These are phyloP conservation scores for Echinometra lucunter DNA, from an alignment of 53 echinoderm and acorn worm genomes.

Conservation along the genomic window DNA sequence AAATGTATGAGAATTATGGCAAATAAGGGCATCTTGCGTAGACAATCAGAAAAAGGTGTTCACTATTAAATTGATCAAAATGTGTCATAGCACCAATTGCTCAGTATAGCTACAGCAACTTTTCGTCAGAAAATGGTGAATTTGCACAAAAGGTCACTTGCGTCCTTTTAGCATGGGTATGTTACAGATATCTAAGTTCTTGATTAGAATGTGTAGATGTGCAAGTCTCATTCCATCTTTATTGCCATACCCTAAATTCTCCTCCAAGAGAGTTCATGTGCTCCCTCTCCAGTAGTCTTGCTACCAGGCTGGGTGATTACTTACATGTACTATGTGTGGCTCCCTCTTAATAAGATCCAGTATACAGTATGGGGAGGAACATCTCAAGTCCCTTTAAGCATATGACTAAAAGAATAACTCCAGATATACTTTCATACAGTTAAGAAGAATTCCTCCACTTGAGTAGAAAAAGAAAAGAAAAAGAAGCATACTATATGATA, in stretches of 20 bases:
- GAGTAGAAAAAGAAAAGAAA: no score
- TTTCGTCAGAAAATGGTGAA: not conserved
- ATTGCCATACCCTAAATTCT: not conserved
- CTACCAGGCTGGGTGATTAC: not conserved
- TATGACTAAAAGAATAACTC: no score
- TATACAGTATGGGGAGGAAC: not conserved
- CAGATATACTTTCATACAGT: no score
- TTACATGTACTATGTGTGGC: not conserved
- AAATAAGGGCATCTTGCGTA: no score
- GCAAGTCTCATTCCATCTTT: not conserved
- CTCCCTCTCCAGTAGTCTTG: not conserved
- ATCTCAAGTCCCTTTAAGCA: no score
- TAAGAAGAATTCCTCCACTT: no score
- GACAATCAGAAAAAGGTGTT: no score
- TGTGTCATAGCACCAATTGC: no score
- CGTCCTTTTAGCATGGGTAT: not conserved
- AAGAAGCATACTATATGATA: no score
- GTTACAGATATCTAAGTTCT: not conserved
- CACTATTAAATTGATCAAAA: no score
- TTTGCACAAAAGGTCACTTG: not conserved
- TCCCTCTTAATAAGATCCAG: not conserved
- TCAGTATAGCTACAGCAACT: no score
- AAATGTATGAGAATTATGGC: no score
- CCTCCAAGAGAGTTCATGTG: not conserved
- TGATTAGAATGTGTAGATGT: conserved; percentile 3